Conservation (phyloP, 2,888 invertebrate species). For the Callimorpha dominula region DNA sequence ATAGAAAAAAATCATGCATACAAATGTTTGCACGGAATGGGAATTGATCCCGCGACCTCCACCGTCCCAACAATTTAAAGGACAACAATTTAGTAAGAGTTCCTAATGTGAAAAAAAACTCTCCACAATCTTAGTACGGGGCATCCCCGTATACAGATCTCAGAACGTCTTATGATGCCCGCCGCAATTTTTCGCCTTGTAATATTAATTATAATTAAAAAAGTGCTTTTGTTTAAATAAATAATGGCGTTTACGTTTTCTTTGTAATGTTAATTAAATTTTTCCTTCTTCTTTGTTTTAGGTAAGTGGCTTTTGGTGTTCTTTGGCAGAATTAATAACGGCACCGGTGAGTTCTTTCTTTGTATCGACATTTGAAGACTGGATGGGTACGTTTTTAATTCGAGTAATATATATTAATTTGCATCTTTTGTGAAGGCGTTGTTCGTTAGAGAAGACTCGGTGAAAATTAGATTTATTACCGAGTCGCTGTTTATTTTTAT, state of each 20-base stretch:
- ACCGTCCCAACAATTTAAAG: no score
- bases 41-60: no score
- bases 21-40: no score
- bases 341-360: constrained; percentile 22
- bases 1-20: no score
- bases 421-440: constrained; percentile 6
- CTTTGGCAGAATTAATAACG: constrained; percentile 51
- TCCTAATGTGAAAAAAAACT: background rate
- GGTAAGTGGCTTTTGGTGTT: constrained; percentile 82
- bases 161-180: constrained; percentile 30
- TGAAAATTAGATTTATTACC: background rate
- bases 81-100: no score
- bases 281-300: constrained; percentile 75
- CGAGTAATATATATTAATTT: constrained; percentile 17
- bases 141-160: constrained; percentile 47
- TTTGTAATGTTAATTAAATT: constrained; percentile 84
- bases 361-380: constrained; percentile 31
- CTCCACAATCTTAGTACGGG: constrained; percentile 35
- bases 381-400: constrained; percentile 16
- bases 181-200: constrained; percentile 69
- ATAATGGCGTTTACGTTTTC: constrained; percentile 71
- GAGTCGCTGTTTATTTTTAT: background rate
- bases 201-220: constrained; percentile 85
- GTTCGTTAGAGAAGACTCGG: background rate
- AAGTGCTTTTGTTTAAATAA: constrained; percentile 80